Percentiles rank a stretch among this genome's conserved stretches.
phyloP scores from a whole-genome alignment of 2,797 vertebrate species.

The Hemitrygon akajei region DNA sequence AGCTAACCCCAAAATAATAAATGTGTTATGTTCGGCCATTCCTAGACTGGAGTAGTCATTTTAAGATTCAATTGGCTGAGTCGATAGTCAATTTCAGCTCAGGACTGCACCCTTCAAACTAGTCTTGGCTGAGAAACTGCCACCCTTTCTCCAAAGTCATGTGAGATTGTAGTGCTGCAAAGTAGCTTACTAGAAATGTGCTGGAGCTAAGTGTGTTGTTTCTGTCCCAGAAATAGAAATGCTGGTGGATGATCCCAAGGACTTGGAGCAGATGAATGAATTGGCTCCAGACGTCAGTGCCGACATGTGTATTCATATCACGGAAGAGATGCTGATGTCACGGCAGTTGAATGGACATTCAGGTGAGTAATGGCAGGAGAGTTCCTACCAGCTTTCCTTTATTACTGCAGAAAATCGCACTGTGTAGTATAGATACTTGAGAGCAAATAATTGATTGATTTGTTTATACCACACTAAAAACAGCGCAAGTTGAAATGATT shows the following conservation, averaged over 20 bases:
- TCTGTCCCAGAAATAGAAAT: slow-evolving; percentile 83
- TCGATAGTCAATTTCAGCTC: neutral
- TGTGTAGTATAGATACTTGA: neutral
- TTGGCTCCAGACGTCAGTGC: slow-evolving; percentile 78
- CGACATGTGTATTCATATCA: slow-evolving; percentile 94
- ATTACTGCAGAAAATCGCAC: too few species aligned
- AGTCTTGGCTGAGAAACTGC: neutral
- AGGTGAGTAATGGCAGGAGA: slow-evolving; percentile 54
- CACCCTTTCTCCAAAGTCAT: neutral
- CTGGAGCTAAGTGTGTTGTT: neutral
- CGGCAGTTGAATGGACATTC: slow-evolving; percentile 83
- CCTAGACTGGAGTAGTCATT: neutral
- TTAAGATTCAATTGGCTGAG: neutral
- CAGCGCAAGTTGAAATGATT: neutral
- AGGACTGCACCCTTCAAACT: neutral
- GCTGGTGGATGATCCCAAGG: slow-evolving; percentile 94
- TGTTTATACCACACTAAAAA: neutral
- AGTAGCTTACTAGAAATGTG: neutral
- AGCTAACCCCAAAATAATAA: neutral
- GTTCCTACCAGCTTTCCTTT: neutral
- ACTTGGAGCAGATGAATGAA: slow-evolving; percentile 81
- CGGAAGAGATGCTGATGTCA: slow-evolving; percentile 88
- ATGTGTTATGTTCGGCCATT: neutral
- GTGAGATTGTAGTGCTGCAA: neutral
- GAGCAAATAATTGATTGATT: neutral